phyloP scores from a whole-genome alignment of 2,797 vertebrate genomes.

The Margarornis squamiger region DNA sequence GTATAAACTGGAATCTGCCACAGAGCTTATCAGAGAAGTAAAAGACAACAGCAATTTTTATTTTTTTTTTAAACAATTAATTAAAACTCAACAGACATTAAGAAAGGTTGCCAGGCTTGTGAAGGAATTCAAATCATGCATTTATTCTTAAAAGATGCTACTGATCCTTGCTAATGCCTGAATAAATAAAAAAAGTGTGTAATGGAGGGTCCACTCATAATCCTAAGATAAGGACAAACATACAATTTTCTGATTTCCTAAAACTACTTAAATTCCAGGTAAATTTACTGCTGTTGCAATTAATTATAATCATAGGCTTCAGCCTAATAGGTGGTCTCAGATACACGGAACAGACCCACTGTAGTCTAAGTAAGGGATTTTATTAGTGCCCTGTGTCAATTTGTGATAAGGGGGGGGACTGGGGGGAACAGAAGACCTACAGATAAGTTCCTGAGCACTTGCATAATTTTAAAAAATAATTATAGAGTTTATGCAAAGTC shows the following conservation, averaged over 20 bases:
- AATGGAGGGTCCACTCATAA: not conserved
- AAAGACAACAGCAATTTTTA: not conserved
- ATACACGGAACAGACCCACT: not conserved
- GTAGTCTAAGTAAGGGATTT: not conserved
- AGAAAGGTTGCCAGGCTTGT: not conserved
- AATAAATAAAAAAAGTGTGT: not conserved
- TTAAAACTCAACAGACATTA: not conserved
- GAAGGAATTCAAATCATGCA: rapidly evolving
- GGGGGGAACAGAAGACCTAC: not conserved
- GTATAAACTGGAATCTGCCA: not conserved
- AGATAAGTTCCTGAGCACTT: not conserved
- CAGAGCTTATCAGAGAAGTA: not conserved
- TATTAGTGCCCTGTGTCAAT: not conserved
- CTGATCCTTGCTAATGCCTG: not conserved
- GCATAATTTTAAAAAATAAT: not conserved
- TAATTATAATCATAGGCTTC: not conserved
- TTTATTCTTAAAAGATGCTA: not conserved
- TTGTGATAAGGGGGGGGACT: not conserved
- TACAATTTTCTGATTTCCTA: not conserved
- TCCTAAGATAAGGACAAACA: not conserved
- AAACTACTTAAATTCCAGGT: not conserved
- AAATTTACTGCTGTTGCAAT: not conserved
- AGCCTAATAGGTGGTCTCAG: not conserved
- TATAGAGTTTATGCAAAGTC: not conserved
- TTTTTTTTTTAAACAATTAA: not conserved